Percentiles rank a stretch among this genome's conserved stretches.
These are phyloP conservation scores for Patagioenas fasciata DNA, from an alignment of 2,113 vertebrate species.

Conservation along the genomic window DNA sequence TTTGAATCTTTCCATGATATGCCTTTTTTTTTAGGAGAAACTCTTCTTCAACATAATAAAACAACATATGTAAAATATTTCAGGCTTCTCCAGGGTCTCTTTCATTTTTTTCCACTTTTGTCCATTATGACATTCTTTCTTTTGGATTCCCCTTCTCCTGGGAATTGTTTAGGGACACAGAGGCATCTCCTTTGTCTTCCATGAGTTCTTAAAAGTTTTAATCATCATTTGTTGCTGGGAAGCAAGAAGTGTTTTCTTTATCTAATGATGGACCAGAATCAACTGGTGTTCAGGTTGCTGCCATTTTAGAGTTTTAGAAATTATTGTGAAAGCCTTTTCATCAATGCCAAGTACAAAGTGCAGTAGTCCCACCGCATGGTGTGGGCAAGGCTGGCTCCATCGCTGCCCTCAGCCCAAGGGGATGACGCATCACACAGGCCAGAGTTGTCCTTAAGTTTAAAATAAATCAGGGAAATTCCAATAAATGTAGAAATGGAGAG, in stretches of 20 bases:
- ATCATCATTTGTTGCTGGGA: neutral
- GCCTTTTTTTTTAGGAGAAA: neutral
- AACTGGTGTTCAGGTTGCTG: neutral
- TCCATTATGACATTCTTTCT: neutral
- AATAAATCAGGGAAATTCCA: neutral
- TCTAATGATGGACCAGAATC: neutral
- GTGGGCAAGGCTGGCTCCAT: neutral
- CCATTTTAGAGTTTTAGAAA: neutral
- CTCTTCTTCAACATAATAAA: neutral
- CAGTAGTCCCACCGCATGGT: accelerated
- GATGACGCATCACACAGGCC: neutral
- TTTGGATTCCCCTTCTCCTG: neutral
- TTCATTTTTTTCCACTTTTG: neutral
- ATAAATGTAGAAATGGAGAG: neutral
- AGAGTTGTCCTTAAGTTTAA: neutral
- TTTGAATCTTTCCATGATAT: neutral
- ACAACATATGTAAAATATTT: conserved; percentile 8
- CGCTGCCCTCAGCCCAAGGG: neutral
- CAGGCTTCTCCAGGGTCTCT: neutral
- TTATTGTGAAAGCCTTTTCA: neutral
- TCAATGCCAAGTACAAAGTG: neutral
- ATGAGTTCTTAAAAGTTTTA: neutral
- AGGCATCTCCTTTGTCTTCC: neutral
- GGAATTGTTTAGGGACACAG: neutral
- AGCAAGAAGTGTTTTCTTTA: neutral